Conservation (phyloP, 2,113 vertebrate genomes). For the Melozone crissalis region DNA sequence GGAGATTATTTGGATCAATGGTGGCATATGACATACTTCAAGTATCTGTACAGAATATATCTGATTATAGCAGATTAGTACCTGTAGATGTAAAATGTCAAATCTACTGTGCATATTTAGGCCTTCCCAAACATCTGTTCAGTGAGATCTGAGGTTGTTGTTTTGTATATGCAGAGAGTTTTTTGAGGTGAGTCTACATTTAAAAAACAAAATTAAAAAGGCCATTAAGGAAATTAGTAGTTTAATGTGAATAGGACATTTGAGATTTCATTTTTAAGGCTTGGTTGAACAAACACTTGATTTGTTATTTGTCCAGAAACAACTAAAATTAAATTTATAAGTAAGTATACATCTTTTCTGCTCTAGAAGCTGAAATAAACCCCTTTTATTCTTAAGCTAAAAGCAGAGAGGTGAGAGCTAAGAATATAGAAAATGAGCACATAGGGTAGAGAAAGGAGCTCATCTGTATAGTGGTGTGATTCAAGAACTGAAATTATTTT, state of each 20-base stretch:
- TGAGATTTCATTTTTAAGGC: neutral
- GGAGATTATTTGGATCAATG: slow-evolving; percentile 44
- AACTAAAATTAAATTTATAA: neutral
- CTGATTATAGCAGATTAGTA: slow-evolving; percentile 59
- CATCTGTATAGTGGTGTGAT: neutral
- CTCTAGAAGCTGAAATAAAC: neutral
- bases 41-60: slow-evolving; percentile 22
- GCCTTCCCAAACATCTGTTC: slow-evolving; percentile 31
- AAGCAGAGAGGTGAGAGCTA: neutral
- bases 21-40: slow-evolving; percentile 37
- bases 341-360: neutral
- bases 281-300: neutral
- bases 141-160: neutral
- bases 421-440: neutral
- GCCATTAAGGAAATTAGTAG: slow-evolving; percentile 27
- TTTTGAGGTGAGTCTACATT: neutral
- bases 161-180: neutral
- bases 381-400: neutral
- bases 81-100: slow-evolving; percentile 49
- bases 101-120: neutral
- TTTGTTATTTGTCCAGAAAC: neutral
- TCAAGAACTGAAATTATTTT: neutral
- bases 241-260: neutral
- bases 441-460: neutral
- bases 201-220: neutral